Percentiles rank a stretch among this genome's conserved stretches.
phyloP scores from a whole-genome alignment of 1,140 invertebrate species.

The Brachionus rubens region DNA sequence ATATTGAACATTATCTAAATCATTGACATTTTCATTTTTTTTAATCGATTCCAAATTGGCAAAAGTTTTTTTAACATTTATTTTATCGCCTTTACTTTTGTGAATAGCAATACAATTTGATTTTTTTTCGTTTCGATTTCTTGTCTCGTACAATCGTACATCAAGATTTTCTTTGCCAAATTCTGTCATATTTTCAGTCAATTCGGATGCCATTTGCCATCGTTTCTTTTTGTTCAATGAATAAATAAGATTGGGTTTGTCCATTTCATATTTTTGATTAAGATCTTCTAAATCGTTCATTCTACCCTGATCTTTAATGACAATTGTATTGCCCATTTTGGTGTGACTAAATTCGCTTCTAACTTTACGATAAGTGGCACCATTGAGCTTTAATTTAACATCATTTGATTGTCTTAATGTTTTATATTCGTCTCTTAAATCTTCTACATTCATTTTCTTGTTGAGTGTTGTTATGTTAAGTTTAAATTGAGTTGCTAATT shows the following conservation, averaged over 20 bases:
- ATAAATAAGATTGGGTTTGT: neutral
- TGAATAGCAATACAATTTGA: conserved; percentile 16
- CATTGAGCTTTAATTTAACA: conserved; percentile 11
- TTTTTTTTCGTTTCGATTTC: conserved; percentile 38
- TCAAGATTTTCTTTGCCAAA: conserved; percentile 20
- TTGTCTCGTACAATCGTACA: conserved; percentile 6
- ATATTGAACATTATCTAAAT: neutral
- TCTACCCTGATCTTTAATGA: neutral
- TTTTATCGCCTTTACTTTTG: conserved; percentile 11
- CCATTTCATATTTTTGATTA: conserved; percentile 21
- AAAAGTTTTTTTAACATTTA: conserved; percentile 19
- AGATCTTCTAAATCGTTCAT: conserved; percentile 22
- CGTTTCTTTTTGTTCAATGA: conserved; percentile 39
- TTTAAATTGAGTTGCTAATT: too few species aligned
- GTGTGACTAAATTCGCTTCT: neutral
- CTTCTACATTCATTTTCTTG: neutral
- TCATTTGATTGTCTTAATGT: neutral
- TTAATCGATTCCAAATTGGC: conserved; percentile 36
- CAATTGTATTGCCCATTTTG: conserved; percentile 11
- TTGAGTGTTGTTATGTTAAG: too few species aligned
- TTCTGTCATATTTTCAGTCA: neutral
- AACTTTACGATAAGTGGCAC: conserved; percentile 5
- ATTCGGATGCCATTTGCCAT: conserved; percentile 12
- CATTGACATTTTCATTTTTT: neutral
- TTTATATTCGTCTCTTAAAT: conserved; percentile 11